These are phyloP conservation scores for Carollia perspicillata DNA, from an alignment of 2,113 vertebrate species.

Conservation along the genomic window DNA sequence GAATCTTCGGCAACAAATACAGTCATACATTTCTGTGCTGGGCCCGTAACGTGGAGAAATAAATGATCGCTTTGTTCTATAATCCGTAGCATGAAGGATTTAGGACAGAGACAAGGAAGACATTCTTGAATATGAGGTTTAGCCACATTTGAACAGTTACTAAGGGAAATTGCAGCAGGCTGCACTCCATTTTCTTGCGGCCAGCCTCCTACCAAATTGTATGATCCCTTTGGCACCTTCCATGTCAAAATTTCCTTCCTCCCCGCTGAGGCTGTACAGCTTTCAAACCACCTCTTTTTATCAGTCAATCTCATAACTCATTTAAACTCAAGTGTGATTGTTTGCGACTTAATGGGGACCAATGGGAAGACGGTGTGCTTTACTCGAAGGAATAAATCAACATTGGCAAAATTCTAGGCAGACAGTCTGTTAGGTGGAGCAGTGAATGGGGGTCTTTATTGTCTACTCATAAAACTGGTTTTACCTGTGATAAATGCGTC, in stretches of 20 bases:
- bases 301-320: conserved; percentile 26
- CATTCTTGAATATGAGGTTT: conserved; percentile 45
- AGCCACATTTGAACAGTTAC: conserved; percentile 49
- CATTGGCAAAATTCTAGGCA: neutral
- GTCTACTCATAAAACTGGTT: neutral
- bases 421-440: neutral
- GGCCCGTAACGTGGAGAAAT: conserved; percentile 12
- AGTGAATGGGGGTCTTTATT: neutral
- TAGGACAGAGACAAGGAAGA: conserved; percentile 47
- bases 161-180: conserved; percentile 41
- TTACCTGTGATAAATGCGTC: neutral
- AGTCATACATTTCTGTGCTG: conserved; percentile 38
- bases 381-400: conserved; percentile 28
- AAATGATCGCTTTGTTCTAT: conserved; percentile 45
- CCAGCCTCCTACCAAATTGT: conserved; percentile 41
- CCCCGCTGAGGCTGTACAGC: neutral
- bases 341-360: conserved; percentile 48
- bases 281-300: conserved; percentile 26
- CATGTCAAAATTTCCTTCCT: conserved; percentile 12
- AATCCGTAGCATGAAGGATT: conserved; percentile 47
- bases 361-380: conserved; percentile 2
- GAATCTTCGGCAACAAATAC: conserved; percentile 55
- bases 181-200: conserved; percentile 49
- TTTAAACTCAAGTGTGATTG: conserved; percentile 59
- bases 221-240: conserved; percentile 22